phyloP scores from a whole-genome alignment of 2,113 vertebrate species.

The Myiozetetes cayanensis region DNA sequence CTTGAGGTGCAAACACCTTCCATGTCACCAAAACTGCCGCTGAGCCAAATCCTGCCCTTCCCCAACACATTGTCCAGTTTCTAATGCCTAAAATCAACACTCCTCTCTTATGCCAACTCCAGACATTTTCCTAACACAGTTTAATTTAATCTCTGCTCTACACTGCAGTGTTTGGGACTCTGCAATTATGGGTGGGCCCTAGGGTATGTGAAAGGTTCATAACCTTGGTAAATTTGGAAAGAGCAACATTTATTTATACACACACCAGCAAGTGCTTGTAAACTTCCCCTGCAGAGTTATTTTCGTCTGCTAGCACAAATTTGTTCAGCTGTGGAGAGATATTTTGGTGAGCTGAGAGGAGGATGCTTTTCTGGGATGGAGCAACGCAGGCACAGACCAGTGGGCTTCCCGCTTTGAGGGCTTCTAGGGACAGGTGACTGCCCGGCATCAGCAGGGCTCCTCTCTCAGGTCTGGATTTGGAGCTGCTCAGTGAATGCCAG shows the following conservation, averaged over 20 bases:
- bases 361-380: constrained; percentile 26
- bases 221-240: constrained; percentile 10
- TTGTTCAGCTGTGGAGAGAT: constrained; percentile 28
- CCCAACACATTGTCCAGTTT: neutral
- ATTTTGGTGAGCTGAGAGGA: constrained; percentile 42
- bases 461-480: neutral
- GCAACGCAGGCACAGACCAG: neutral
- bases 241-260: constrained; percentile 33
- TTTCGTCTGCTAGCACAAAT: constrained; percentile 17
- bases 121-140: neutral
- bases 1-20: neutral
- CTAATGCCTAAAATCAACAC: neutral
- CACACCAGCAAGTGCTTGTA: neutral
- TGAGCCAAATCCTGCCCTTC: neutral
- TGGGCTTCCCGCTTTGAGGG: neutral
- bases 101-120: neutral
- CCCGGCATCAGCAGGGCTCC: neutral
- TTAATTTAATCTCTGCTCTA: neutral
- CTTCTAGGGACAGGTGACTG: neutral
- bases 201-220: neutral
- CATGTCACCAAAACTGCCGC: neutral
- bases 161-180: neutral
- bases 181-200: neutral
- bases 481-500: neutral
- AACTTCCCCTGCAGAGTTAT: constrained; percentile 46